Conservation (phyloP, 1,140 invertebrate species). For the Aradophagus sp. region DNA sequence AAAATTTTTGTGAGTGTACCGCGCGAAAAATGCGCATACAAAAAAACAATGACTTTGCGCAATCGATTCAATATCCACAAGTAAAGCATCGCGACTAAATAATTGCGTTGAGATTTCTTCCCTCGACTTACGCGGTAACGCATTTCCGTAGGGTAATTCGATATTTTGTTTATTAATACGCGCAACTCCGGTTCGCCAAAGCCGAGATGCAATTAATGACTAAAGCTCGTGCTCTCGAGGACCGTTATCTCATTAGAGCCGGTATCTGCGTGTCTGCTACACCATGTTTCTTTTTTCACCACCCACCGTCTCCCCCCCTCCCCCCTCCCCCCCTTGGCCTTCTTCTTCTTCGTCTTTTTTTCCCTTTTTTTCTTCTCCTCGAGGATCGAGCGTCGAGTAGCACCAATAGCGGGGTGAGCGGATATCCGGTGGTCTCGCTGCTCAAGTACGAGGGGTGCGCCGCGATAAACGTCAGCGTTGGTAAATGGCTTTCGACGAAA, state of each 20-base stretch:
- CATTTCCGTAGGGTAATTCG: not conserved
- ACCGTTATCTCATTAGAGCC: constrained; percentile 40
- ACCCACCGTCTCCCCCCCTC: no score
- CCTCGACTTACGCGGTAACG: no score
- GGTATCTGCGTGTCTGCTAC: constrained; percentile 44
- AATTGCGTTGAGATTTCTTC: no score
- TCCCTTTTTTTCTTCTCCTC: constrained; percentile 1
- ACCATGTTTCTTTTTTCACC: constrained; percentile 29
- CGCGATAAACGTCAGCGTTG: constrained; percentile 49
- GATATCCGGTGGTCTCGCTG: constrained; percentile 68
- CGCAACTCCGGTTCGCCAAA: constrained; percentile 5
- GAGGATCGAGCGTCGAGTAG: constrained; percentile 33
- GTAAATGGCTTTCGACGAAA: constrained; percentile 57
- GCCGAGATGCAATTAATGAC: constrained; percentile 24
- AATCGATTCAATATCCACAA: no score
- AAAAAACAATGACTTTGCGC: no score
- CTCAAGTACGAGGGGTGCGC: constrained; percentile 51
- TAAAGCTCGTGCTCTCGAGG: constrained; percentile 36
- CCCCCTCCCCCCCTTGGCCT: no score
- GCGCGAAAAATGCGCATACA: no score
- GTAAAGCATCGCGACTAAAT: no score
- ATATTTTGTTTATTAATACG: constrained; percentile 30
- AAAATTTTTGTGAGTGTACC: no score
- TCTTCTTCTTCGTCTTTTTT: no score
- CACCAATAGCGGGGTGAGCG: constrained; percentile 61